Evolutionary conservation across 2,113 vertebrate species (phyloP).

Genomic region (Colinus virginianus): DNA sequence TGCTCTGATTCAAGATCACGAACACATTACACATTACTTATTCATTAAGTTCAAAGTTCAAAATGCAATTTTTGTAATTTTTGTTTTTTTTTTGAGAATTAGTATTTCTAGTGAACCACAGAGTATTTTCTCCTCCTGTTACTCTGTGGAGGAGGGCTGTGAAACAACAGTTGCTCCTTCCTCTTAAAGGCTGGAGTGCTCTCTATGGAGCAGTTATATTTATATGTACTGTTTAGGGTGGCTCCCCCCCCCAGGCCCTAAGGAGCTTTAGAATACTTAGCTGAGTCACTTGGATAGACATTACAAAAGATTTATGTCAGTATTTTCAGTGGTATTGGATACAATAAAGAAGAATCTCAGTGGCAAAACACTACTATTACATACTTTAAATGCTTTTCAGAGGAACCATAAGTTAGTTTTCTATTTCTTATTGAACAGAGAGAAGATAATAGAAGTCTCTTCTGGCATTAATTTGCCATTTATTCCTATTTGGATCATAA

Average conservation of each 20-base stretch:
- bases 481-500: background rate
- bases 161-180: background rate
- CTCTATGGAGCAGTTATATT: background rate
- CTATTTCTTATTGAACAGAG: background rate
- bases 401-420: background rate
- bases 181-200: background rate
- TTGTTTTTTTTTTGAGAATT: background rate
- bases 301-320: background rate
- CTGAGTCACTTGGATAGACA: background rate
- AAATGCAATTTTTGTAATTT: background rate
- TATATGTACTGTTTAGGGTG: background rate
- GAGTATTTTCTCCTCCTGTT: background rate
- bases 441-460: background rate
- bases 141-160: background rate
- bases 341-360: background rate
- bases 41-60: background rate
- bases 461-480: background rate
- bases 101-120: background rate
- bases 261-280: background rate
- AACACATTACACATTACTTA: background rate
- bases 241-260: background rate
- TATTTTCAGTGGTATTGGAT: background rate
- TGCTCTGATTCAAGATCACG: background rate
- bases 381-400: background rate
- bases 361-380: background rate